Evolutionary conservation across 2,113 vertebrate species (phyloP).

Genomic region (Paraplagusia blochii): DNA sequence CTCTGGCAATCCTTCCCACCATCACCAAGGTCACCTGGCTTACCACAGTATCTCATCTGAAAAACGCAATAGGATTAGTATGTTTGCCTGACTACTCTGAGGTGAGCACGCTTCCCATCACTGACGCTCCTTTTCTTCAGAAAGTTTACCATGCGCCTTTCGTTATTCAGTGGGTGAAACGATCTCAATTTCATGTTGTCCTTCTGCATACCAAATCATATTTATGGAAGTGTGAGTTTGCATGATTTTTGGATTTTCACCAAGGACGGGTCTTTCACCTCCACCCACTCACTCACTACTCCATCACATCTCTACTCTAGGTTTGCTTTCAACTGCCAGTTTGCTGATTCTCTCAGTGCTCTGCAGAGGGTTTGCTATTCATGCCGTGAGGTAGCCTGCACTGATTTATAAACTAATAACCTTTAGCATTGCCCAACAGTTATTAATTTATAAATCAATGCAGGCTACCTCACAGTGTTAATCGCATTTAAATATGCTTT

Average conservation of each 20-base stretch:
- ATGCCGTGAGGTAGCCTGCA: too few species aligned
- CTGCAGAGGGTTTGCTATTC: too few species aligned
- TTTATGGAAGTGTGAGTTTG: slow-evolving; percentile 13
- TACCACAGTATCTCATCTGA: slow-evolving; percentile 57
- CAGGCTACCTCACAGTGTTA: too few species aligned
- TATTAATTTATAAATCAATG: too few species aligned
- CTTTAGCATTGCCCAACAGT: too few species aligned
- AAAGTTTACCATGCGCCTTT: slow-evolving; percentile 18
- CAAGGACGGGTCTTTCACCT: slow-evolving; percentile 31
- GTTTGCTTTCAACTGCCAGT: too few species aligned
- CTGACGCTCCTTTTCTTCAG: slow-evolving; percentile 15
- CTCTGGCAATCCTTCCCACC: slow-evolving; percentile 60
- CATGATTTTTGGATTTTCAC: slow-evolving; percentile 22
- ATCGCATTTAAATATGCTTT: too few species aligned
- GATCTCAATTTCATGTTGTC: slow-evolving; percentile 1
- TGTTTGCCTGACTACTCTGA: slow-evolving; percentile 25
- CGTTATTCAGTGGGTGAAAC: slow-evolving; percentile 5
- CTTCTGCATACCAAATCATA: slow-evolving; percentile 33
- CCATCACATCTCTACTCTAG: slow-evolving; percentile 8
- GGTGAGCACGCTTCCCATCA: slow-evolving; percentile 11
- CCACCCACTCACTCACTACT: slow-evolving; percentile 22
- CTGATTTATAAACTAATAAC: too few species aligned
- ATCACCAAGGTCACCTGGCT: slow-evolving; percentile 64
- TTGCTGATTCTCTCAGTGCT: too few species aligned
- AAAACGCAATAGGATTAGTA: slow-evolving; percentile 45